Base-by-base conservation (phyloP, 2,113 vertebrate species). In the Syrmaticus mikado region DNA sequence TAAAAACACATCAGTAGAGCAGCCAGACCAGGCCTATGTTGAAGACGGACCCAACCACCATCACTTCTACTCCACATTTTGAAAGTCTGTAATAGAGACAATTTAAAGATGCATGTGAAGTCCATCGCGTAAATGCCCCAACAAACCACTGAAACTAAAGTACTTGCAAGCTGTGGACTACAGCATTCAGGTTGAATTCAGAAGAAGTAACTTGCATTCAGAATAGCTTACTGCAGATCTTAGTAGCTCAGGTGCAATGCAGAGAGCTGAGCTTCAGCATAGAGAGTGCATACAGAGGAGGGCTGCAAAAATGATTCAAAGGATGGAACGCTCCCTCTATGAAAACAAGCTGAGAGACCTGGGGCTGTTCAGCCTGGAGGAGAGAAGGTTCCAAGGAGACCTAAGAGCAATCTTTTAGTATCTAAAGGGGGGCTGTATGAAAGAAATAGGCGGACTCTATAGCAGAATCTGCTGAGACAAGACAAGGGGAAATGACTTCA, bases 121-220 rank as follows among this genome's bases (percentile, higher is more conserved):
- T 24, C 12, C 2, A 2, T 76, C 2, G n/a, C 1, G 1, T 14
- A 28, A 67, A 14, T 76, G 4, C 11, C 14, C 19, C 13, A 62
- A 0, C 19, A 15, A 65, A 89, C 50, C 21, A 46, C 3, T 75
- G 38, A 82, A 61, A 64, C 20, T 13, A 19, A 78, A 67, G 14
- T 22, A 58, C 3, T 41, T 70, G 40, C 25, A 73, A 92, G n/a
- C 27, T 13, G 4, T 10, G 20, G 13, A 8, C 22, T 55, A n/a
- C 41, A n/a, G 11, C 32, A 34, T 27, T 90, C n/a, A 40, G 21
- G 18, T 3, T 70, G 41, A 92, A 74, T 32, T 27, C 61, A 43
- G 45, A 88, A 82, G 5, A 75, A 22, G 10, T 5, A 75, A 5
- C 0, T 0, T 55, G 32, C 71, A 43, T 48, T 25, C 75, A 70